Evolutionary conservation across 2,113 vertebrate species (phyloP), one percentile per base, ranked within the genome.

Genomic region (Nycticorax nycticorax): DNA sequence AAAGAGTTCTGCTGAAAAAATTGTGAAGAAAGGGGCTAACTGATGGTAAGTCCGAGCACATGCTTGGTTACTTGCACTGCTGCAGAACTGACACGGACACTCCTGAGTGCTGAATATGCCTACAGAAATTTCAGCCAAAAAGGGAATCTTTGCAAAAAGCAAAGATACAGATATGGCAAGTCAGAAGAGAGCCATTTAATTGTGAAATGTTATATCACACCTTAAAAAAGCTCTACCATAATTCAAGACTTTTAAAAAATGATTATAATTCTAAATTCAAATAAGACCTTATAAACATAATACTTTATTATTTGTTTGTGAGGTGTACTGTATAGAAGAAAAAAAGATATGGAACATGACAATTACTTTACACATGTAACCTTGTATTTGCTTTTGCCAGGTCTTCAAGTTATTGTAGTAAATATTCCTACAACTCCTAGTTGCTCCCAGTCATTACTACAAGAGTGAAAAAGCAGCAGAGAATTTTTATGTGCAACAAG

Each of bases 31-130:
- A 52, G 8, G 45, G 10, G 3, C 15, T 30, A 6, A 57, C 3
- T 0, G 2, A 43, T 6, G 30, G 35, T 3, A 26, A 33, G 11
- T 12, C 33, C 3, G 47, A 12, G 43, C 19, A 20, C 4, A 10
- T 0, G 15, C 33, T 14, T 64, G 24, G 43, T 69, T 39, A n/a
- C 33, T 10, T 20, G 28, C 35, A 9, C 32, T 22, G 4, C 35
- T 56, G 23, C 66, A 78, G 55, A 77, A 35, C 3, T 37, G 57
- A 27, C 19, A 14, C 0, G 16, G 57, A 35, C 47, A 9, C 16
- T 59, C 24, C 10, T 3, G 11, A 18, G 22, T 55, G 35, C 24
- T 30, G 32, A 87, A 56, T 12, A 5, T 2, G 9, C 13, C 30
- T 43, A 68, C 27, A 52, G 37, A 73, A 68, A 59, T 47, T 59